Conservation (phyloP, 2,113 vertebrate species). For the Ptilonorhynchus violaceus region DNA sequence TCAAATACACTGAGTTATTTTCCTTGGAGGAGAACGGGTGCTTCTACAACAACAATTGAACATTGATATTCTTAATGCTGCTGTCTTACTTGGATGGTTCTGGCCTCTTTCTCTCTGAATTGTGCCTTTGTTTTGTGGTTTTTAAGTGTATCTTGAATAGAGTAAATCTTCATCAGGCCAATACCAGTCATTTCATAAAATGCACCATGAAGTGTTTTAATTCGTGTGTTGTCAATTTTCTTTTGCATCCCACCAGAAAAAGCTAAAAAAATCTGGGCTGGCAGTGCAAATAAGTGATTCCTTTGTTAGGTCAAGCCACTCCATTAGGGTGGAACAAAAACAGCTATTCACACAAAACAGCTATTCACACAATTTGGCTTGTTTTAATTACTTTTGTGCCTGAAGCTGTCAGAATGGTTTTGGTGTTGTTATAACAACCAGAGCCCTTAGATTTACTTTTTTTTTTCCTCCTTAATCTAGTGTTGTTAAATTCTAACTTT, state of each 20-base stretch:
- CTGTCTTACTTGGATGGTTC: not conserved
- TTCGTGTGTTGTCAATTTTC: not conserved
- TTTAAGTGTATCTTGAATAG: not conserved
- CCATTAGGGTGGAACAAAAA: not conserved
- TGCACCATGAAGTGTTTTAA: not conserved
- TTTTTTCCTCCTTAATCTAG: not conserved
- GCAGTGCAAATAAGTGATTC: not conserved
- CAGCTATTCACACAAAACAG: conserved; percentile 1
- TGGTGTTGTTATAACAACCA: conserved; percentile 4
- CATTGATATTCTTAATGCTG: not conserved
- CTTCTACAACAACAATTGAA: not conserved
- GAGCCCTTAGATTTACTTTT: not conserved
- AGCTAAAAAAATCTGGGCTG: not conserved
- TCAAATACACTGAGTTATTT: not conserved
- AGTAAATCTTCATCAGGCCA: not conserved
- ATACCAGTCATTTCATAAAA: not conserved
- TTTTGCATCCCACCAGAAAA: not conserved
- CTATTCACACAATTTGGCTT: conserved; percentile 11
- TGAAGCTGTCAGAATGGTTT: conserved; percentile 3
- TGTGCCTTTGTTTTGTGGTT: conserved; percentile 18
- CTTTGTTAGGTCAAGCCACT: not conserved
- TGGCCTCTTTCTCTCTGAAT: not conserved
- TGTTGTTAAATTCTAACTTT: not conserved
- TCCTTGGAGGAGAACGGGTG: not conserved
- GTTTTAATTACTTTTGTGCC: conserved; percentile 37